These are phyloP conservation scores for Dasyornis broadbenti DNA, from an alignment of 2,113 vertebrate species.

Conservation along the genomic window DNA sequence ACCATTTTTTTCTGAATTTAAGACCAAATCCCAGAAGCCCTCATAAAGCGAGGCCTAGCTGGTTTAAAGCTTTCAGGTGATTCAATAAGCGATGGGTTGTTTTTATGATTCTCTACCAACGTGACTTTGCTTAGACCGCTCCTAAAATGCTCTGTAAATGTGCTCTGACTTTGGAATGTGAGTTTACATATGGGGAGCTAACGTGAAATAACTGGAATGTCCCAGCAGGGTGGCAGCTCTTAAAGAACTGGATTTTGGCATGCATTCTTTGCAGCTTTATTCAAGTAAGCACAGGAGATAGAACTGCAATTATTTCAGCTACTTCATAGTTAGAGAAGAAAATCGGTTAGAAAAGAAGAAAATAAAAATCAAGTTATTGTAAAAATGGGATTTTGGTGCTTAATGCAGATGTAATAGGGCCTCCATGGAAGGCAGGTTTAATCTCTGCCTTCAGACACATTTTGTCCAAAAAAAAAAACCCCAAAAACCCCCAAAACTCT, in stretches of 20 bases:
- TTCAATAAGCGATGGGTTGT: neutral
- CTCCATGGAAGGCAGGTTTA: neutral
- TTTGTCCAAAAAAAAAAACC: neutral
- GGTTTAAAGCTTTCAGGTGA: neutral
- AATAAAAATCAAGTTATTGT: neutral
- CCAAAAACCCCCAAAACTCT: neutral
- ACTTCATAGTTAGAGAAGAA: neutral
- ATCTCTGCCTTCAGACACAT: neutral
- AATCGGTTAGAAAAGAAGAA: neutral
- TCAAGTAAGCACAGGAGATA: neutral
- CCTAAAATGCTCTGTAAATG: neutral
- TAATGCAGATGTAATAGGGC: neutral
- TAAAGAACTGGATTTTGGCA: neutral
- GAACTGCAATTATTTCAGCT: neutral
- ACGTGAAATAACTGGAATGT: neutral
- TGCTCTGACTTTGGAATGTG: neutral
- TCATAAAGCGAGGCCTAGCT: neutral
- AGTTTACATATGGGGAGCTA: neutral
- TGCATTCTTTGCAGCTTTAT: neutral
- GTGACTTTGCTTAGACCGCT: neutral
- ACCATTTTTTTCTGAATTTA: neutral
- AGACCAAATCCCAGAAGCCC: neutral
- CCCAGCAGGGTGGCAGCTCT: neutral
- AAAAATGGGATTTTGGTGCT: neutral
- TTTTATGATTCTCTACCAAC: neutral